Evolutionary conservation across 1,140 invertebrate species (phyloP).

Genomic region (Lepidurus packardi): DNA sequence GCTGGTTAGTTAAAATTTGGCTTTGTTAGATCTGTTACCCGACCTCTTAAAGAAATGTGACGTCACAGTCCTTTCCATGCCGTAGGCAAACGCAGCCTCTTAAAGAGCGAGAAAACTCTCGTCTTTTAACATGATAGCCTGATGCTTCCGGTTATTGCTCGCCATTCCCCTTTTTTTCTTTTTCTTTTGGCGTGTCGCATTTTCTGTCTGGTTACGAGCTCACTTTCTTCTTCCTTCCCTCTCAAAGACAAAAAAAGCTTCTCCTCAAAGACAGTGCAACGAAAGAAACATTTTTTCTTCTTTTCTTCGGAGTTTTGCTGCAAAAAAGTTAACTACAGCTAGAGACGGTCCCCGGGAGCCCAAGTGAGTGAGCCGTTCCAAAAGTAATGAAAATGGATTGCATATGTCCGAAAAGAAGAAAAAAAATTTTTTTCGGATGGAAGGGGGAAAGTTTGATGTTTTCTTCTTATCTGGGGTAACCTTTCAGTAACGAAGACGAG

Average conservation of each 20-base stretch:
- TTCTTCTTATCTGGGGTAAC: background rate
- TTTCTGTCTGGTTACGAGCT: slow-evolving; percentile 18
- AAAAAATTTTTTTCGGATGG: background rate
- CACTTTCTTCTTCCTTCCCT: background rate
- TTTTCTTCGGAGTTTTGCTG: background rate
- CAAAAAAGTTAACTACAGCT: background rate
- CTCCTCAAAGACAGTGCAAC: background rate
- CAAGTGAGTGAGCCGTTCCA: background rate
- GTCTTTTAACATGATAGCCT: slow-evolving; percentile 22
- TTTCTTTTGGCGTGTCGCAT: background rate
- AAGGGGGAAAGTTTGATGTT: background rate
- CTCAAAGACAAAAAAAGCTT: background rate
- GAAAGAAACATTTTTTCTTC: background rate
- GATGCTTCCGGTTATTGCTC: slow-evolving; percentile 12
- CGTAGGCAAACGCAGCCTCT: background rate
- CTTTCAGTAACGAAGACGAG: too few relatives aligned
- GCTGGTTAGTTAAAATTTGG: too few relatives aligned
- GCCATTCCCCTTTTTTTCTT: slow-evolving; percentile 7
- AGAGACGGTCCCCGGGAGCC: background rate
- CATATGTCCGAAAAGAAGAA: background rate
- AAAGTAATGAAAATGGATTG: slow-evolving; percentile 10
- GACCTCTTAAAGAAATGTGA: too few relatives aligned
- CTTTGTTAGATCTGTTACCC: too few relatives aligned
- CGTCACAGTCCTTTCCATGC: too few relatives aligned
- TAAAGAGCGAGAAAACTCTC: background rate